Conservation (phyloP, 2,113 vertebrate species). For the Eclectus roratus region DNA sequence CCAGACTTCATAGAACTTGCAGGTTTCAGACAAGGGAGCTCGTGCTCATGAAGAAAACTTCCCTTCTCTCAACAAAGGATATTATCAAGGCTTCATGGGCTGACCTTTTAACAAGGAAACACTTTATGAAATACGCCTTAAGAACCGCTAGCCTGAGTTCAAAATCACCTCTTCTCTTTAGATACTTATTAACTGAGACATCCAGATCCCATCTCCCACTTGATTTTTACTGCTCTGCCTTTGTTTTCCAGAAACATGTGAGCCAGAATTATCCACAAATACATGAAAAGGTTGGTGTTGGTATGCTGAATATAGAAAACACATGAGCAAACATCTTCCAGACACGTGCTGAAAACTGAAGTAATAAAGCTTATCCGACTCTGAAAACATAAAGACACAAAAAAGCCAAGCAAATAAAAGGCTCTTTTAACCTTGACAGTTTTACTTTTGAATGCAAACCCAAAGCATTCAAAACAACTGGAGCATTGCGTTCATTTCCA, state of each 20-base stretch:
- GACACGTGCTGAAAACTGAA: not conserved
- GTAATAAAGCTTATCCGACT: not conserved
- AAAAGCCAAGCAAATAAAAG: not conserved
- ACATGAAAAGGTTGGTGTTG: not conserved
- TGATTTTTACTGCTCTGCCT: not conserved
- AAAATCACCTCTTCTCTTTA: not conserved
- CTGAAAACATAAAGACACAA: not conserved
- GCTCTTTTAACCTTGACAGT: not conserved
- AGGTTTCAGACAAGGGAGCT: not conserved
- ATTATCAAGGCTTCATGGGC: not conserved
- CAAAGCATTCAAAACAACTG: not conserved
- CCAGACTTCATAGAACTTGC: not conserved
- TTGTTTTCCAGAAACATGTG: not conserved
- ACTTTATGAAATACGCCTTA: not conserved
- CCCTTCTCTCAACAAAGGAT: not conserved
- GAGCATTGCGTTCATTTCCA: conserved; percentile 10
- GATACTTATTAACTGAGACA: not conserved
- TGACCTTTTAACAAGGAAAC: not conserved
- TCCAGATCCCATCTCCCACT: not conserved
- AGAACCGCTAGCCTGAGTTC: not conserved
- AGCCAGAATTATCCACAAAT: not conserved
- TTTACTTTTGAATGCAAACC: not conserved
- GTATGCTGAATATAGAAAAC: not conserved
- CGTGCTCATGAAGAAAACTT: not conserved
- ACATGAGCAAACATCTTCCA: not conserved